Evolutionary conservation across 2,888 invertebrate genomes (phyloP).

Genomic region (Chloroclysta siterata): DNA sequence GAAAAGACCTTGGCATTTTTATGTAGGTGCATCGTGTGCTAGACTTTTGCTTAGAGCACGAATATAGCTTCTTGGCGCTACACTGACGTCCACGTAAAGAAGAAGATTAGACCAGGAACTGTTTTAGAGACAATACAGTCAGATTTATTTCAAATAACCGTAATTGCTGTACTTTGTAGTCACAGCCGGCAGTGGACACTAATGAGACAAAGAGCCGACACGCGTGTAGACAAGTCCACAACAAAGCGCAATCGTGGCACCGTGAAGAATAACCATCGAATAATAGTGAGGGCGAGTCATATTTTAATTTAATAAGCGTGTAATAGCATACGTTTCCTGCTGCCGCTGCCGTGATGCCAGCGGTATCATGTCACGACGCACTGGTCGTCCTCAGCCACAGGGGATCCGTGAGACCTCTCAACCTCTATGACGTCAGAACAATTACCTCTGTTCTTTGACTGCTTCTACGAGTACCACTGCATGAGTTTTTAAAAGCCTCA

Average conservation of each 20-base stretch:
- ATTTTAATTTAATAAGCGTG: slow-evolving; percentile 42
- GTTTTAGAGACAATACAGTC: slow-evolving; percentile 7
- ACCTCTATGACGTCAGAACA: slow-evolving; percentile 71
- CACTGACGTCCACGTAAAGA: background rate
- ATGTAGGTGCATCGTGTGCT: background rate
- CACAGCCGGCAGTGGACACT: slow-evolving; percentile 24
- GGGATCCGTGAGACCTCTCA: slow-evolving; percentile 56
- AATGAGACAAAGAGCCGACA: slow-evolving; percentile 40
- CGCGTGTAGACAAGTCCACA: slow-evolving; percentile 19
- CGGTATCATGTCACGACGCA: slow-evolving; percentile 64
- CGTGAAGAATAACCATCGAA: slow-evolving; percentile 52
- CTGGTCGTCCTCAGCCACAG: slow-evolving; percentile 60
- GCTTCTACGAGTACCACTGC: slow-evolving; percentile 3
- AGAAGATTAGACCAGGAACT: slow-evolving; percentile 3
- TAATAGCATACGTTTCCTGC: slow-evolving; percentile 62
- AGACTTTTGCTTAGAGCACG: slow-evolving; percentile 10
- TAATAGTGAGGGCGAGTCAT: slow-evolving; percentile 42
- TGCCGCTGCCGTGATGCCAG: slow-evolving; percentile 52
- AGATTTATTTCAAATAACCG: slow-evolving; percentile 7
- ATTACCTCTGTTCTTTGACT: slow-evolving; percentile 47
- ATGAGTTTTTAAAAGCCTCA: background rate
- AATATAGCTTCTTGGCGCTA: background rate
- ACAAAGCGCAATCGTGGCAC: slow-evolving; percentile 40
- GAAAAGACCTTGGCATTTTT: slow-evolving; percentile 1
- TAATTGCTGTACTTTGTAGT: slow-evolving; percentile 19